A percentile compares a stretch with the other conserved stretches of the same genome.
Evolutionary conservation across 2,888 invertebrate genomes (phyloP).

Genomic region (Ormyrus pomaceus): DNA sequence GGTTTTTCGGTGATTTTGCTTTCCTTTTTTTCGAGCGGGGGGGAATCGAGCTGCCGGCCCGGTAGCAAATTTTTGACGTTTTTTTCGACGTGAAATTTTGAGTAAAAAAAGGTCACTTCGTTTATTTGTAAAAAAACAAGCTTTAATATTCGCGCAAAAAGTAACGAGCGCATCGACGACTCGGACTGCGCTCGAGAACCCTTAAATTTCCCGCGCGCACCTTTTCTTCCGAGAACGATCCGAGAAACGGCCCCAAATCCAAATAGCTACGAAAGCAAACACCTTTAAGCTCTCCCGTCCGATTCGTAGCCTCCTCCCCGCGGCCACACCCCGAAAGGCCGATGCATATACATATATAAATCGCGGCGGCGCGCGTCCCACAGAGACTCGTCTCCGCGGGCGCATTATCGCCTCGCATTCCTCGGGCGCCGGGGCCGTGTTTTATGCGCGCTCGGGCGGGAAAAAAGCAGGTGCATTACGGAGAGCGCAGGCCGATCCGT

Average conservation of each 20-base stretch:
- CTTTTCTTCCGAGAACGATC: no score
- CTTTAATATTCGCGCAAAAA: no score
- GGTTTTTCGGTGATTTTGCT: neutral
- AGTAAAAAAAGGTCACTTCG: no score
- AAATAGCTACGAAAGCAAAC: no score
- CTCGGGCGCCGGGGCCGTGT: neutral
- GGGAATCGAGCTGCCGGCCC: neutral
- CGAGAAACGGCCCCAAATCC: no score
- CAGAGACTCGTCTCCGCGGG: neutral
- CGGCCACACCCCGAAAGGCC: neutral
- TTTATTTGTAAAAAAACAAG: no score
- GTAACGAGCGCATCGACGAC: no score
- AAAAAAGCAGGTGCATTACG: slow-evolving; percentile 47
- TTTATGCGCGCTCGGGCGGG: neutral
- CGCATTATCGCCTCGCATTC: neutral
- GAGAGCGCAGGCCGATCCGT: neutral
- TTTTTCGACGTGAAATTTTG: neutral
- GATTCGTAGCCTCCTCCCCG: neutral
- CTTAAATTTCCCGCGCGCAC: no score
- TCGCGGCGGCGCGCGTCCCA: neutral
- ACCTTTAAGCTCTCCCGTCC: neutral
- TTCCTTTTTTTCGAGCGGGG: neutral
- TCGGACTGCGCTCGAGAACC: no score
- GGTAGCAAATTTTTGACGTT: neutral
- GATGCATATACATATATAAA: neutral